These are phyloP conservation scores for Thymelicus sylvestris DNA, from an alignment of 2,888 invertebrate species.

Conservation along the genomic window DNA sequence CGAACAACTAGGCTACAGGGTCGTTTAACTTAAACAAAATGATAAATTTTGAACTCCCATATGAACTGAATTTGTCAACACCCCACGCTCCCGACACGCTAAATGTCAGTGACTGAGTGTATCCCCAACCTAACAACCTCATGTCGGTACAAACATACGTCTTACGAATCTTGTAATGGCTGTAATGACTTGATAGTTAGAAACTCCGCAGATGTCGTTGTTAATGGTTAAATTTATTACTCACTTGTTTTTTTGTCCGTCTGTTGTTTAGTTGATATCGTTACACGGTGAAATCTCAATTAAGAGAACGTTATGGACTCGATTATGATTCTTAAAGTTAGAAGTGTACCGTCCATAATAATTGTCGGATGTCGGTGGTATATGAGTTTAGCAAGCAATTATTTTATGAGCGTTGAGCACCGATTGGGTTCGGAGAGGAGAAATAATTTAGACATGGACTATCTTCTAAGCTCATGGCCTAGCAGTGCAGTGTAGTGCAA, in stretches of 20 bases:
- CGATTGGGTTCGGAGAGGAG: no score
- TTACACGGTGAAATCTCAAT: slow-evolving; percentile 56
- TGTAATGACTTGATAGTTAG: slow-evolving; percentile 52
- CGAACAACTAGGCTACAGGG: no score
- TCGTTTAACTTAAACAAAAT: no score
- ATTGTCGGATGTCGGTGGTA: slow-evolving; percentile 1
- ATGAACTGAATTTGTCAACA: no score
- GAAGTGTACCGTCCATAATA: neutral
- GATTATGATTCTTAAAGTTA: slow-evolving; percentile 12
- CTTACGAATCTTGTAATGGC: slow-evolving; percentile 55
- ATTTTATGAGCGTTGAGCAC: no score
- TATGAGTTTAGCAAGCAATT: neutral
- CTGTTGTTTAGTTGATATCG: slow-evolving; percentile 50
- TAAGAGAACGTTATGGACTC: slow-evolving; percentile 42
- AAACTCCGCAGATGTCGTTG: slow-evolving; percentile 52
- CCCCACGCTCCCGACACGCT: no score
- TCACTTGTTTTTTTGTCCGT: slow-evolving; percentile 56
- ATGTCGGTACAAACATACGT: slow-evolving; percentile 48
- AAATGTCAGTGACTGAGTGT: slow-evolving; percentile 15
- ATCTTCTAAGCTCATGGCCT: no score
- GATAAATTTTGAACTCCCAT: no score
- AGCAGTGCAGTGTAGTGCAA: no score
- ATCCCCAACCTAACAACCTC: slow-evolving; percentile 36
- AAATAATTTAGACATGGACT: no score
- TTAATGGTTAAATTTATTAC: slow-evolving; percentile 69